Percentiles rank a stretch among this genome's conserved stretches.
Conservation (phyloP, 2,888 invertebrate species). For the Coremacera marginata region DNA sequence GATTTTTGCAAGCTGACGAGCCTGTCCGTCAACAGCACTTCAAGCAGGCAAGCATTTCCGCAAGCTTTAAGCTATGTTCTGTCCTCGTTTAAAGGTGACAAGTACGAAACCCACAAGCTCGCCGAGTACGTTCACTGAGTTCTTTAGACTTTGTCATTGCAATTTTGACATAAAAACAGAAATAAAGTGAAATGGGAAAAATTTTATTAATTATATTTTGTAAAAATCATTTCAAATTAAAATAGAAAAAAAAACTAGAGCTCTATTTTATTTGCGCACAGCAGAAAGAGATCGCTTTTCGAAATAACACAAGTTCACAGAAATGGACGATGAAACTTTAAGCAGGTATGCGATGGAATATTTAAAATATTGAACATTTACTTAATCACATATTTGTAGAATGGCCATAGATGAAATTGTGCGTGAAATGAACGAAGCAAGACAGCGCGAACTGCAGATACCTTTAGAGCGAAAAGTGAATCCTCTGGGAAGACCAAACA, state of each 20-base stretch:
- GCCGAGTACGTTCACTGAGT: too few relatives aligned
- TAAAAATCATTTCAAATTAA: too few relatives aligned
- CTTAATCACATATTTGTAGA: slow-evolving; percentile 43
- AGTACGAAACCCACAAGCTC: too few relatives aligned
- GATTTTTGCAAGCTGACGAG: too few relatives aligned
- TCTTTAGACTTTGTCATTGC: too few relatives aligned
- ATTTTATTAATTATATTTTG: too few relatives aligned
- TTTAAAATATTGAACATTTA: not conserved
- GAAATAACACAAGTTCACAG: not conserved
- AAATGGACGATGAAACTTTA: slow-evolving; percentile 28
- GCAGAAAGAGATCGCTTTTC: not conserved
- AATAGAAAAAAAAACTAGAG: not conserved
- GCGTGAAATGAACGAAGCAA: slow-evolving; percentile 49
- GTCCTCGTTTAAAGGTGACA: too few relatives aligned
- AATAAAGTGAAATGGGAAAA: too few relatives aligned
- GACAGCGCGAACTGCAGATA: not conserved
- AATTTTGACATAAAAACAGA: too few relatives aligned
- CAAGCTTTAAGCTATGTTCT: too few relatives aligned
- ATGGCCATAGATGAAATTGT: slow-evolving; percentile 60
- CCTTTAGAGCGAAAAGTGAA: slow-evolving; percentile 58
- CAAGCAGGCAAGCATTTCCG: too few relatives aligned
- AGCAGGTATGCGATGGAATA: not conserved
- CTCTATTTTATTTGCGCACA: not conserved
- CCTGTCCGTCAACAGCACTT: too few relatives aligned
- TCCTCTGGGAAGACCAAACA: slow-evolving; percentile 61